Conservation (phyloP, 2,797 vertebrate genomes). For the Hapalemur alaotrensis region DNA sequence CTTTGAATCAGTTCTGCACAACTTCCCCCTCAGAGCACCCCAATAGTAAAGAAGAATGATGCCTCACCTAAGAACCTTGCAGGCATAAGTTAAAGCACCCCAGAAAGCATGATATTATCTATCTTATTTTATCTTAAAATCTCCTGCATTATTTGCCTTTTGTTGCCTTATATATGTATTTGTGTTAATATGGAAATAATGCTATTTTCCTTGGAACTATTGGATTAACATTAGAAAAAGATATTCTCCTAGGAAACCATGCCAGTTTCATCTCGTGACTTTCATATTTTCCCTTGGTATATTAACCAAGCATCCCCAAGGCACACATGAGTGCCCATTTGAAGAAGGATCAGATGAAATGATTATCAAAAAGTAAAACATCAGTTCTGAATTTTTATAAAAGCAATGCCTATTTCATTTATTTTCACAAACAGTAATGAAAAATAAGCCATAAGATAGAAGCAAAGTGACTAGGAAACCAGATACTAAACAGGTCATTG, state of each 20-base stretch:
- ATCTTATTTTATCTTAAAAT: conserved; percentile 1
- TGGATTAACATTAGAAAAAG: neutral
- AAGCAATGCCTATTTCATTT: neutral
- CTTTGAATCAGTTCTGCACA: neutral
- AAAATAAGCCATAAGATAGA: neutral
- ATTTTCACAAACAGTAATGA: neutral
- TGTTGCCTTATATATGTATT: neutral
- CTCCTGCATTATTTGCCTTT: neutral
- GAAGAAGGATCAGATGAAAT: neutral
- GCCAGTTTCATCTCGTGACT: neutral
- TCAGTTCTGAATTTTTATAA: neutral
- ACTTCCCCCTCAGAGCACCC: neutral
- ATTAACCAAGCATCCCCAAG: neutral
- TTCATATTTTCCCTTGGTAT: neutral
- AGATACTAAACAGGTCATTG: neutral
- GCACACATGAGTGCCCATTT: neutral
- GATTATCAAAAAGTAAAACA: neutral
- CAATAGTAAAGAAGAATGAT: neutral
- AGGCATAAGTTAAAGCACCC: neutral
- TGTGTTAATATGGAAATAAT: neutral
- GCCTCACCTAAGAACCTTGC: neutral
- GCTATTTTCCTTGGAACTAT: neutral
- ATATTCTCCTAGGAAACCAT: neutral
- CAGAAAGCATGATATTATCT: neutral
- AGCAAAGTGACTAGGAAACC: neutral